Evolutionary conservation across 1,140 invertebrate species (phyloP).

Genomic region (Listronotus oregonensis): DNA sequence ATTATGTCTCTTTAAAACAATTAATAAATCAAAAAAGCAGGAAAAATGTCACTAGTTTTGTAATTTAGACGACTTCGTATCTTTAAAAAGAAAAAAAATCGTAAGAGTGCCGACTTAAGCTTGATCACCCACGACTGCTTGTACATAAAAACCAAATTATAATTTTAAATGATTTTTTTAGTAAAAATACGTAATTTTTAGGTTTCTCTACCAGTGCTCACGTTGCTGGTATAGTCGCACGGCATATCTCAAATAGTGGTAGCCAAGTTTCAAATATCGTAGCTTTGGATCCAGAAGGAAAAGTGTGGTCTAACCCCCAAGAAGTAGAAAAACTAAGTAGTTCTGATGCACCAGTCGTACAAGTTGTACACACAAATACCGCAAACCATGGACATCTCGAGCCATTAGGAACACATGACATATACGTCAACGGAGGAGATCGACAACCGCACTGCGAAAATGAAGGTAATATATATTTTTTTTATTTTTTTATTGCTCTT

Average conservation of each 20-base stretch:
- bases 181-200: neutral
- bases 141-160: too few species aligned
- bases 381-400: neutral
- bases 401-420: conserved; percentile 1
- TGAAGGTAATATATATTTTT: too few species aligned
- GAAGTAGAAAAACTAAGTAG: neutral
- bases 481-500: too few species aligned
- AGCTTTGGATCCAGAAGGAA: neutral
- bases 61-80: too few species aligned
- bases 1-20: too few species aligned
- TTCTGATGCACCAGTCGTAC: neutral
- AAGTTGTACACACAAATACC: conserved; percentile 14
- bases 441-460: conserved; percentile 1
- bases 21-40: too few species aligned
- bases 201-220: conserved; percentile 4
- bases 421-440: conserved; percentile 5
- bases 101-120: too few species aligned
- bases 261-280: neutral
- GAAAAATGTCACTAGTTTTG: too few species aligned
- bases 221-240: neutral
- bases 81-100: neutral
- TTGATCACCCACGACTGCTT: too few species aligned
- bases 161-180: neutral
- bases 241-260: too few species aligned
- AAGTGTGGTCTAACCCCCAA: neutral